A percentile compares a stretch with the other conserved stretches of the same genome.
Evolutionary conservation across 2,113 vertebrate species (phyloP).

Genomic region (Perca schrenkii): DNA sequence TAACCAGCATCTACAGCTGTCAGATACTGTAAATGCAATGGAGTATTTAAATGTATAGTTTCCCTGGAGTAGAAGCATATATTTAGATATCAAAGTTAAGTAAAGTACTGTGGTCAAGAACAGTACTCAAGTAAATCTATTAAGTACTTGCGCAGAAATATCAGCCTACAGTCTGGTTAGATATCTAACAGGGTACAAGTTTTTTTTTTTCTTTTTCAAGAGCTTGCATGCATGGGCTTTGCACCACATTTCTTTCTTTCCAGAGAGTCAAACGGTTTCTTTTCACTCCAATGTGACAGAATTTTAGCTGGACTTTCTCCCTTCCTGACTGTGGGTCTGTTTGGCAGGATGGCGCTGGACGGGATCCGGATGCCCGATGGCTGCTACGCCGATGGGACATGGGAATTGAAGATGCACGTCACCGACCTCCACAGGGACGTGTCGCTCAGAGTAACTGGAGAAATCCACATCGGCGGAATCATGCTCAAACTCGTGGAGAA

Average conservation of each 20-base stretch:
- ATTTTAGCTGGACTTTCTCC: not conserved
- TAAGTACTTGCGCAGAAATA: not conserved
- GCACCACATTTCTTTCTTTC: not conserved
- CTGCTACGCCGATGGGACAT: slow-evolving; percentile 98
- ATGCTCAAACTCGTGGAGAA: slow-evolving; percentile 99
- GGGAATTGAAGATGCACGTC: slow-evolving; percentile 97
- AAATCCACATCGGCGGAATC: slow-evolving; percentile 98
- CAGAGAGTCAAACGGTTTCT: slow-evolving; percentile 3
- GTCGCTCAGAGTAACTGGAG: slow-evolving; percentile 94
- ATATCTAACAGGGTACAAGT: not conserved
- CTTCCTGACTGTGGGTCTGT: slow-evolving; percentile 26
- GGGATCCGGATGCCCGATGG: slow-evolving; percentile 99
- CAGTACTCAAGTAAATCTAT: not conserved
- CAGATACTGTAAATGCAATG: not conserved
- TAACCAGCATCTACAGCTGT: not conserved
- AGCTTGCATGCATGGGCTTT: not conserved
- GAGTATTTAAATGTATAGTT: not conserved
- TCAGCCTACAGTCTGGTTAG: not conserved
- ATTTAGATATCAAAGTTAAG: not conserved
- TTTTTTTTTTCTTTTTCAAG: not conserved
- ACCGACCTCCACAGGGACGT: slow-evolving; percentile 96
- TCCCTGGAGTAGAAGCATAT: not conserved
- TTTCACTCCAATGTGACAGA: slow-evolving; percentile 9
- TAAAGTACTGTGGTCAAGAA: not conserved
- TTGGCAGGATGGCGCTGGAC: slow-evolving; percentile 93